Base-by-base conservation (phyloP, 2,888 invertebrate species). In the Bellardia pandia region DNA sequence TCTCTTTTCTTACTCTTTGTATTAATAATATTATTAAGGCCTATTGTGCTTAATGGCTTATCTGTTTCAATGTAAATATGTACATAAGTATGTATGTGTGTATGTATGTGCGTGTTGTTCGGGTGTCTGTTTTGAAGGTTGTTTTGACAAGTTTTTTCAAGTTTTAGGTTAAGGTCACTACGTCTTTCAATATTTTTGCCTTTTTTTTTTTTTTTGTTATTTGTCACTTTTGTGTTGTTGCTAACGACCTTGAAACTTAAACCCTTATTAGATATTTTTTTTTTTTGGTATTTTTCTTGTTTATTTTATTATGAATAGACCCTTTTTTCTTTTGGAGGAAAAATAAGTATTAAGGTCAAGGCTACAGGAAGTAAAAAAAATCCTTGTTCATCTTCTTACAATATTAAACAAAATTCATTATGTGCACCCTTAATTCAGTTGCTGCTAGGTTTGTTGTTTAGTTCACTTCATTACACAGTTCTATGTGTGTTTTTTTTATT, bases 111-210 rank as follows among this genome's bases (percentile, higher is more conserved):
- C 6, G 37, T 69, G 30, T 62, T 75, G 16, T 72, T 8, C 64
- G 45, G 23, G 40, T 74, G 56, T 81, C 45, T 62, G 53, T 40
- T 79, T 75, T 79, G 69, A 80, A 86, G 76, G 80, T 86, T 80
- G 60, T 72, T 80, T 81, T 77, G 75, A 79, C 82, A 86, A 74
- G 42, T 74, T 77, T 48, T 40, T 80, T 72, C 78, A 81, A 77
- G 84, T 84, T 87, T 75, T 81, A 62, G 86, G 86, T 84, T 87
- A 87, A 87, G 86, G 86, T 84, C 86, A 87, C 76, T 83, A 66
- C 45, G 58, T 78, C 68, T 42, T 62, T 48, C 48, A 66, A 74
- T 69, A 74, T 74, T 78, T 77, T 42, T 77, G 77, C 64, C 71
- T 37, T 62, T 79, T 53, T 13, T 14, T 48, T 76, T 64, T 76